Evolutionary conservation across 1,140 invertebrate genomes (phyloP), one percentile per base, ranked within the genome.

Genomic region (Onthophagus taurus): DNA sequence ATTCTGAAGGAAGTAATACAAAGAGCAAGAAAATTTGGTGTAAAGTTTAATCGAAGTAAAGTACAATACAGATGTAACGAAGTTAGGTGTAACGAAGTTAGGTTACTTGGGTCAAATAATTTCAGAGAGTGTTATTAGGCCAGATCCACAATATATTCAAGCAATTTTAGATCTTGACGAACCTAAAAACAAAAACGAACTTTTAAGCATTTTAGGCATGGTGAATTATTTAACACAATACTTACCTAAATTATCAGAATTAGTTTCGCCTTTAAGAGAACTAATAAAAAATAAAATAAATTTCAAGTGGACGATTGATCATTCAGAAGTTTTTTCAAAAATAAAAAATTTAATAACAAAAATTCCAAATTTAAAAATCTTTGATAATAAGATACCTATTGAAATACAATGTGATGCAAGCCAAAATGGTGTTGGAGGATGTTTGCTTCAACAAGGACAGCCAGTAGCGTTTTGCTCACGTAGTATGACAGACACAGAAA

Each of bases 401-500:
- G 18, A 13, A 29, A 31, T 52, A 36, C 44, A 46, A 31, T 31
- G 26, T 41, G 46, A 46, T 47, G 50, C 43, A 1, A 45, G 47
- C 44, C 43, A 46, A 29, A 23, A 36, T 44, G 47, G 44, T 9
- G 12, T 49, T 17, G 47, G 50, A 12, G 38, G 26, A 31, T 49
- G 44, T 31, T 20, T 52, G 13, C 18, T 46, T 17, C 47, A 44
- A 41, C 13, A 47, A 24, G 23, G 42, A 13, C 16, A 33, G 19
- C 35, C 42, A 24, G 4, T 45, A 12, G 43, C 43, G n/a, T 67
- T 59, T 49, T 64, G 60, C 2, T 61, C 55, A 8, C 53, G 55
- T 41, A 53, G 54, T 8, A 36, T 63, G 8, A 59, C 43, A 31
- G 50, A 46, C 18, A 51, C 57, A n/a, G 57, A 68, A 47, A 41